These are phyloP conservation scores for Drosophila littoralis DNA, from an alignment of 1,140 invertebrate genomes.

Conservation along the genomic window DNA sequence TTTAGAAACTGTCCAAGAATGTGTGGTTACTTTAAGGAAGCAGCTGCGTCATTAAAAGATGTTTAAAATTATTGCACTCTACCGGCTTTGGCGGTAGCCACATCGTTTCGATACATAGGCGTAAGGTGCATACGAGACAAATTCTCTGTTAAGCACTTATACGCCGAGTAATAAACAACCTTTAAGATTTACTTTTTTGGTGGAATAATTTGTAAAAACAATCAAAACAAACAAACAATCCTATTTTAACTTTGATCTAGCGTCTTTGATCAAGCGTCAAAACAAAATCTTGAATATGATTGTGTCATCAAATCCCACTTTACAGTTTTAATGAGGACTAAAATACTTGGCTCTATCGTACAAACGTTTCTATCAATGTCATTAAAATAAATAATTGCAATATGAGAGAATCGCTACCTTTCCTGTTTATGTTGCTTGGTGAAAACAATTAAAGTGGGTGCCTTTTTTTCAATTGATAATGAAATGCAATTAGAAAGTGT, in stretches of 20 bases:
- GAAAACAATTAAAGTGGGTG: slow-evolving; percentile 32
- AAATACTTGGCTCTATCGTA: no score
- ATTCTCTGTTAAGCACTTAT: not conserved
- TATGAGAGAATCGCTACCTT: no score
- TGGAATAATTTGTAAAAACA: no score
- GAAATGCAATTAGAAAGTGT: slow-evolving; percentile 76
- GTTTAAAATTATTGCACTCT: slow-evolving; percentile 69
- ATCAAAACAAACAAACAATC: no score
- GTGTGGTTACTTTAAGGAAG: slow-evolving; percentile 54
- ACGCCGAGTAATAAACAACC: not conserved
- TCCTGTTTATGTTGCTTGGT: not conserved
- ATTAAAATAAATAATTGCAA: slow-evolving; percentile 29
- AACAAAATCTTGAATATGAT: no score
- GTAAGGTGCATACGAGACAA: no score
- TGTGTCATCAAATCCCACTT: no score
- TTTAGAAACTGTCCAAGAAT: slow-evolving; percentile 25
- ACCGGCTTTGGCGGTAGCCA: slow-evolving; percentile 41
- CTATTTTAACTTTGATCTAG: no score
- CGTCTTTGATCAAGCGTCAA: no score
- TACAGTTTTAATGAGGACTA: no score
- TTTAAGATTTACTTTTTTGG: no score
- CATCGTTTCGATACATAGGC: slow-evolving; percentile 44
- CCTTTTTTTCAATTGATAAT: slow-evolving; percentile 65
- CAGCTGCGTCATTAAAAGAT: slow-evolving; percentile 73
- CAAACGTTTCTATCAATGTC: no score